Evolutionary conservation across 1,140 invertebrate genomes (phyloP).

Genomic region (Berghia stephanieae): DNA sequence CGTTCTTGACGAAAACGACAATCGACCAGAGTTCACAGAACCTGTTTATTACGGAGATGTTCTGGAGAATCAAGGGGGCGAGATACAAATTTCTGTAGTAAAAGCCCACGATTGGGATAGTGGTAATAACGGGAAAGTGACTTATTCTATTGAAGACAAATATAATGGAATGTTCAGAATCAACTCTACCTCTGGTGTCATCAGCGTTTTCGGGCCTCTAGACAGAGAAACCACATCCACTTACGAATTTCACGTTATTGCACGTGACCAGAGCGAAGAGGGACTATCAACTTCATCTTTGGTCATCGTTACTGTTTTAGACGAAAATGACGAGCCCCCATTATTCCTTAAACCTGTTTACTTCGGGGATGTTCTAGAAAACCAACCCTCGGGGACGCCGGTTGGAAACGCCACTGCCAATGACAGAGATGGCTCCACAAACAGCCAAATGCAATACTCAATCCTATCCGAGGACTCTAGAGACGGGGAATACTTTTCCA

Average conservation of each 20-base stretch:
- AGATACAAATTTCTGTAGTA: constrained; percentile 54
- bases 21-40: constrained; percentile 91
- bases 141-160: constrained; percentile 32
- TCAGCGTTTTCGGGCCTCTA: constrained; percentile 39
- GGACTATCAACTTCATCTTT: constrained; percentile 27
- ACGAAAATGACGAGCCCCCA: constrained; percentile 42
- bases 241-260: constrained; percentile 50
- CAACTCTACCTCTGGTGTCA: constrained; percentile 42
- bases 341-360: constrained; percentile 31
- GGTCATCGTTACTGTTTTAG: constrained; percentile 35
- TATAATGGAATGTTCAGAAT: constrained; percentile 64
- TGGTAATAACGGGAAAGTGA: constrained; percentile 32
- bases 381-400: constrained; percentile 32
- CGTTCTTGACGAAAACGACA: constrained; percentile 92
- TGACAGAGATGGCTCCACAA: constrained; percentile 31
- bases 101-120: constrained; percentile 41
- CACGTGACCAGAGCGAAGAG: constrained; percentile 43
- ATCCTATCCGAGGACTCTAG: constrained; percentile 14
- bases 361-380: constrained; percentile 36
- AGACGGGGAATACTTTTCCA: constrained; percentile 33
- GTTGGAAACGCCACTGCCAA: constrained; percentile 36
- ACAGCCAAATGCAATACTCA: constrained; percentile 27
- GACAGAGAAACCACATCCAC: constrained; percentile 44
- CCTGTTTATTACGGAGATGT: constrained; percentile 84
- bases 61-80: constrained; percentile 28